Conservation (phyloP, 2,888 invertebrate species). For the Nomada fucata region DNA sequence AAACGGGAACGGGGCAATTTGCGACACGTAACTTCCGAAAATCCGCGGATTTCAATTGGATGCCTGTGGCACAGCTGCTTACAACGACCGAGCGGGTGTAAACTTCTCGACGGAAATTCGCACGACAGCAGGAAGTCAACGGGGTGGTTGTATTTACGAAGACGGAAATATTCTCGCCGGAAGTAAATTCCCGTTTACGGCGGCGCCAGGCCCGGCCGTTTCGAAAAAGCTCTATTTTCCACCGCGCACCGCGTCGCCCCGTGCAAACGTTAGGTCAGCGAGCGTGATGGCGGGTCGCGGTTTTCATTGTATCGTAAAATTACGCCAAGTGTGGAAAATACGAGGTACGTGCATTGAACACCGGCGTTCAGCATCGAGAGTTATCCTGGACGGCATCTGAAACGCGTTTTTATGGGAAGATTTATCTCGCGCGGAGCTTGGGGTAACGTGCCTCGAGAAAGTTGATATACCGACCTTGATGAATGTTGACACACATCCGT, state of each 20-base stretch:
- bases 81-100: conserved; percentile 57
- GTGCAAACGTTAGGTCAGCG: conserved; percentile 39
- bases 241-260: background rate
- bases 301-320: conserved; percentile 59
- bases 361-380: background rate
- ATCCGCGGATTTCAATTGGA: conserved; percentile 58
- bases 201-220: conserved; percentile 28
- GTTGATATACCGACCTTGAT: background rate
- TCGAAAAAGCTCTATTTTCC: conserved; percentile 43
- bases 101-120: conserved; percentile 56
- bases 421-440: conserved; percentile 1
- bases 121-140: conserved; percentile 33
- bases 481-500: too few relatives aligned
- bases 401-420: conserved; percentile 15
- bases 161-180: conserved; percentile 55
- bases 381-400: background rate
- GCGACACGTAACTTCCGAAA: conserved; percentile 58
- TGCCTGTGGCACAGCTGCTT: conserved; percentile 58
- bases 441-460: background rate
- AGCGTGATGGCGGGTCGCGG: conserved; percentile 12
- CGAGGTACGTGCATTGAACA: conserved; percentile 14
- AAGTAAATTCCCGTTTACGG: conserved; percentile 59
- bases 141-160: conserved; percentile 41
- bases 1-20: conserved; percentile 33
- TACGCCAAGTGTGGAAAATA: conserved; percentile 41